These are phyloP conservation scores for Raphicerus campestris DNA, from an alignment of 2,113 vertebrate species.

Conservation along the genomic window DNA sequence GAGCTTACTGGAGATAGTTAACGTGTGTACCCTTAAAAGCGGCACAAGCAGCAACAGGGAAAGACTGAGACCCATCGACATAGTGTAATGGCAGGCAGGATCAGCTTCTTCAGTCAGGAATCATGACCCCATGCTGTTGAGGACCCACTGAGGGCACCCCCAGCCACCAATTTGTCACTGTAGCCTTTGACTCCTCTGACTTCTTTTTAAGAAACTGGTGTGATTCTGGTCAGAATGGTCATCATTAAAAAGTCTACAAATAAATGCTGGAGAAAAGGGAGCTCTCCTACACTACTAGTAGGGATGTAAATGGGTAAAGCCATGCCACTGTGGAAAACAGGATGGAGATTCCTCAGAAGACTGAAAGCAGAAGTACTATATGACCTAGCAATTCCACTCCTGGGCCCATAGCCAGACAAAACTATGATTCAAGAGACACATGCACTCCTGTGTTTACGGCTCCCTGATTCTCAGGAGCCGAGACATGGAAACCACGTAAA, in stretches of 20 bases:
- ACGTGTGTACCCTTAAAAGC: neutral
- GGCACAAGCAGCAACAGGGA: neutral
- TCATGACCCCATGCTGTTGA: neutral
- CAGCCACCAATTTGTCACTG: neutral
- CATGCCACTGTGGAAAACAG: neutral
- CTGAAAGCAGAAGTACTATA: neutral
- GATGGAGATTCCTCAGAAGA: neutral
- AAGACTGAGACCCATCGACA: neutral
- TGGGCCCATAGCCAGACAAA: neutral
- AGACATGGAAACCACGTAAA: neutral
- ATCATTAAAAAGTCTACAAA: neutral
- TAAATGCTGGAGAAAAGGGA: neutral
- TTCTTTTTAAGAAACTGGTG: neutral
- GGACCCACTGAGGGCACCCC: neutral
- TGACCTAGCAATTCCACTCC: neutral
- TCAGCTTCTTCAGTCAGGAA: neutral
- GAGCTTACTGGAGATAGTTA: neutral
- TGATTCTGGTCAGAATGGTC: neutral
- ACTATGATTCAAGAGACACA: neutral
- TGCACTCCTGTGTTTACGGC: neutral
- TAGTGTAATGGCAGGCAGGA: neutral
- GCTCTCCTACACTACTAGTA: neutral
- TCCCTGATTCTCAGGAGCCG: neutral
- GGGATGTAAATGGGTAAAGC: neutral
- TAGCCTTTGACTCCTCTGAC: neutral